A percentile compares a stretch with the other conserved stretches of the same genome.
Evolutionary conservation across 2,888 invertebrate species (phyloP).

Genomic region (Zeuzera pyrina): DNA sequence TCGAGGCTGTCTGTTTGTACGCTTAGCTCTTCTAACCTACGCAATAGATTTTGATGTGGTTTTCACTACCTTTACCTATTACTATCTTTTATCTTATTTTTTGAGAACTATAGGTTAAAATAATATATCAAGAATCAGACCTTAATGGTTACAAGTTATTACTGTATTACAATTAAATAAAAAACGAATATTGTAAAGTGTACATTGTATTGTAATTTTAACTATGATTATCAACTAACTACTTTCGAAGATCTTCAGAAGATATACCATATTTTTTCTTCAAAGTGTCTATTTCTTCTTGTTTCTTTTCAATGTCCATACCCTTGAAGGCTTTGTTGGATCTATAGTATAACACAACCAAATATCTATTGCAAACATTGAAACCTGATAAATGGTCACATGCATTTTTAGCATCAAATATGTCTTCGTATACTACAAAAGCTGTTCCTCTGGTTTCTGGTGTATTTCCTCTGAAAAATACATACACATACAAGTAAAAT

Average conservation of each 20-base stretch:
- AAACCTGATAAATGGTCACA: constrained; percentile 99
- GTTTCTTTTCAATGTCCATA: constrained; percentile 94
- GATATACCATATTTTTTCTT: constrained; percentile 94
- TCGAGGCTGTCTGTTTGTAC: too few relatives aligned
- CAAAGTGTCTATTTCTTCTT: constrained; percentile 95
- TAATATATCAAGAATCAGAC: too few relatives aligned
- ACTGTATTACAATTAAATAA: too few relatives aligned
- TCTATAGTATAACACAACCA: constrained; percentile 99
- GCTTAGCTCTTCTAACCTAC: too few relatives aligned
- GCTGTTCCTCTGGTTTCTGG: constrained; percentile 99
- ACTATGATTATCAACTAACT: too few relatives aligned
- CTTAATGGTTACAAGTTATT: too few relatives aligned
- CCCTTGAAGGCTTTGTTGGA: constrained; percentile 97
- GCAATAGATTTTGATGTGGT: too few relatives aligned
- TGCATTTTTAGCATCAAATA: constrained; percentile 99
- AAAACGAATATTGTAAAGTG: too few relatives aligned
- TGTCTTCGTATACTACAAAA: constrained; percentile 99
- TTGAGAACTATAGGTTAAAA: too few relatives aligned
- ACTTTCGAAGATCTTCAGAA: constrained; percentile 67
- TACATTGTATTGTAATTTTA: too few relatives aligned
- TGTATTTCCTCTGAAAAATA: constrained; percentile 88
- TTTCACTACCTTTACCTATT: too few relatives aligned
- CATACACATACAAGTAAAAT: constrained; percentile 2
- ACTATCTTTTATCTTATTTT: too few relatives aligned
- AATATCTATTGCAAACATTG: constrained; percentile 98